Percentiles rank a stretch among this genome's conserved stretches.
These are phyloP conservation scores for Acrocephalus scirpaceus DNA, from an alignment of 2,797 vertebrate species.

Conservation along the genomic window DNA sequence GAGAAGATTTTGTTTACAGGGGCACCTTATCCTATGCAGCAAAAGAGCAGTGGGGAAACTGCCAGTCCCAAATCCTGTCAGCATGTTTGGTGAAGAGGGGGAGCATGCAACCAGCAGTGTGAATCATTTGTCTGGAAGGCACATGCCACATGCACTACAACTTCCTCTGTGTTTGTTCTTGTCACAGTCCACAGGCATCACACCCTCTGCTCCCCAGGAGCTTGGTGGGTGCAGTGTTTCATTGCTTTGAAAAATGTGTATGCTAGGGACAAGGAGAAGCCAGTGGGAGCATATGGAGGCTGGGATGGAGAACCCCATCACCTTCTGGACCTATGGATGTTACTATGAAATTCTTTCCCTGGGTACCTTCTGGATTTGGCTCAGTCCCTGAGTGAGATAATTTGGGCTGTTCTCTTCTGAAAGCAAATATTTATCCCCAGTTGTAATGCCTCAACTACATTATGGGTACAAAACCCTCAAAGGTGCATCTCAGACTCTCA, in stretches of 20 bases:
- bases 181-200: rapidly evolving
- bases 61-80: not conserved
- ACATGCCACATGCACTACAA: not conserved
- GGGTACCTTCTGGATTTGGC: not conserved
- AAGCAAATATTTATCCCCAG: not conserved
- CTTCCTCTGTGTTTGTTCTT: not conserved
- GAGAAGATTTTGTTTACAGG: not conserved
- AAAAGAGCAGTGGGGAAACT: not conserved
- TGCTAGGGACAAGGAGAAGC: not conserved
- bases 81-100: not conserved
- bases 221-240: not conserved
- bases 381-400: not conserved
- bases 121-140: not conserved
- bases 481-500: not conserved
- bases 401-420: not conserved
- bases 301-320: not conserved
- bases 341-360: not conserved
- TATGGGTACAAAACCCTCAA: not conserved
- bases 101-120: not conserved
- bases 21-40: not conserved
- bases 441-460: not conserved
- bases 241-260: not conserved
- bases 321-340: not conserved
- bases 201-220: not conserved
- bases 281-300: not conserved